These are phyloP conservation scores for Saguinus imperator DNA, from an alignment of 2,113 vertebrate genomes.

Conservation along the genomic window DNA sequence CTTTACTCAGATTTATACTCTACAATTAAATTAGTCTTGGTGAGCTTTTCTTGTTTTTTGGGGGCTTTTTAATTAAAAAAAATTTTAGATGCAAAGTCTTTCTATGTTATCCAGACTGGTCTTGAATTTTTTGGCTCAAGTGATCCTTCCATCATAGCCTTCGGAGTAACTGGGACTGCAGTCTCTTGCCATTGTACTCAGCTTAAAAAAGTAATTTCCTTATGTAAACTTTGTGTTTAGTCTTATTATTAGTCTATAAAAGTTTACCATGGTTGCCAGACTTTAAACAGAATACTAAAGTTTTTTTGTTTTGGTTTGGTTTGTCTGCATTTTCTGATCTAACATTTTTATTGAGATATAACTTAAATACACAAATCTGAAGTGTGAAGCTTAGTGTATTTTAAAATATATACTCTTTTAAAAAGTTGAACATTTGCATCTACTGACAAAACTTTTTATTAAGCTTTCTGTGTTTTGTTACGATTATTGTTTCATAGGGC, in stretches of 20 bases:
- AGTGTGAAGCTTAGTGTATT: slow-evolving; percentile 8
- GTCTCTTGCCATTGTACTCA: not conserved
- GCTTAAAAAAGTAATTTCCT: not conserved
- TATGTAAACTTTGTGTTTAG: not conserved
- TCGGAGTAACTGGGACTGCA: not conserved
- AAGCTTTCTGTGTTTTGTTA: not conserved
- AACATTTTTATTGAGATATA: not conserved
- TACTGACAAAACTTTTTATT: slow-evolving; percentile 1
- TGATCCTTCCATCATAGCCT: not conserved
- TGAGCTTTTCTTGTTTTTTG: not conserved
- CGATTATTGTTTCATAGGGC: not conserved
- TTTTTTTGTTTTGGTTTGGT: slow-evolving; percentile 11
- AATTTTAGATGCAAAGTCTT: not conserved
- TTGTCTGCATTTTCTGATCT: not conserved
- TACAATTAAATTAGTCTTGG: not conserved
- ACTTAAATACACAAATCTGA: not conserved
- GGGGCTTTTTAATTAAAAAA: too few species aligned
- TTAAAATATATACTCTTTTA: not conserved
- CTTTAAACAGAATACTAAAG: not conserved
- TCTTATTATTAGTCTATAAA: not conserved
- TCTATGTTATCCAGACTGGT: not conserved
- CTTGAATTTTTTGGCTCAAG: not conserved
- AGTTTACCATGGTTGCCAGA: not conserved
- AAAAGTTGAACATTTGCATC: not conserved
- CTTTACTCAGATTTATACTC: not conserved